These are phyloP conservation scores for Ostrea denselamellosa DNA, from an alignment of 1,140 invertebrate species.

Conservation along the genomic window DNA sequence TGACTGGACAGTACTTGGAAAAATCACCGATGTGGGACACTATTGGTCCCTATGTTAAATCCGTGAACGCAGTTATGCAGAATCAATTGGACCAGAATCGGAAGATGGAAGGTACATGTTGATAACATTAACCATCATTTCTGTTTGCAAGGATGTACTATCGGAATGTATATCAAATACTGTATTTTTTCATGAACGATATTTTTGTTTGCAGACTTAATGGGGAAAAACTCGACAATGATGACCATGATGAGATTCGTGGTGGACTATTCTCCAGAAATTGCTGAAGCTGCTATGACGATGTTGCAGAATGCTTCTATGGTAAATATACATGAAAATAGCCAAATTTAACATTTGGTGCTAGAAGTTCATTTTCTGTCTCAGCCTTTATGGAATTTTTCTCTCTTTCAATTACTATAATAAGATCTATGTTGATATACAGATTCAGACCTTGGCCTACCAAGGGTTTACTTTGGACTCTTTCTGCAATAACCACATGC, in stretches of 20 bases:
- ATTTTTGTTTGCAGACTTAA: conserved; percentile 44
- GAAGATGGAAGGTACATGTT: conserved; percentile 40
- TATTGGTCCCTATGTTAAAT: conserved; percentile 16
- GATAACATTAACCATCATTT: background rate
- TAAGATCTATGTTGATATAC: background rate
- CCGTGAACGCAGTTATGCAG: conserved; percentile 36
- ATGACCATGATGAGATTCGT: conserved; percentile 50
- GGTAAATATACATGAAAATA: background rate
- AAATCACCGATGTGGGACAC: conserved; percentile 47
- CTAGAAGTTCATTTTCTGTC: background rate
- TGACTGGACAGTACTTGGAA: conserved; percentile 49
- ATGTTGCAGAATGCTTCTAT: conserved; percentile 43
- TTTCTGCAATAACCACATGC: conserved; percentile 58
- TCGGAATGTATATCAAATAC: background rate
- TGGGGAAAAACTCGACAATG: conserved; percentile 44
- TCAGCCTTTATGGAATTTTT: background rate
- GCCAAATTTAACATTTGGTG: background rate
- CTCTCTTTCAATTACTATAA: background rate
- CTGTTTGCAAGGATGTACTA: no score
- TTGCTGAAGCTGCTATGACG: conserved; percentile 52
- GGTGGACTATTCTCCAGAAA: conserved; percentile 59
- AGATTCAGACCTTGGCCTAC: background rate
- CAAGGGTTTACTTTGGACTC: background rate
- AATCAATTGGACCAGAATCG: conserved; percentile 21
- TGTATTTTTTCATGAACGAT: conserved; percentile 27